These are phyloP conservation scores for Episyrphus balteatus DNA, from an alignment of 1,140 invertebrate genomes.

Conservation along the genomic window DNA sequence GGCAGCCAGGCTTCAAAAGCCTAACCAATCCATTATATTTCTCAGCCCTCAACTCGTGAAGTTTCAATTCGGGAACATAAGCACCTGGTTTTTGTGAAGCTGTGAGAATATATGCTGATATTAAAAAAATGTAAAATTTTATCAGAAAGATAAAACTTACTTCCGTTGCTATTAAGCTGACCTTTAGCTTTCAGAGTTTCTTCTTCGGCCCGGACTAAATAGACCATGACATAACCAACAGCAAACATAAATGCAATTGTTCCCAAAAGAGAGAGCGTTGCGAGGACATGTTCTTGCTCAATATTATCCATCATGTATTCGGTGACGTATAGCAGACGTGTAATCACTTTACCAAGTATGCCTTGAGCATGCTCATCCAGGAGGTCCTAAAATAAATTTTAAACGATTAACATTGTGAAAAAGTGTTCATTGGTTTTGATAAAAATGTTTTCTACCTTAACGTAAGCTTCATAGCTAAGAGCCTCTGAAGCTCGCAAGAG, in stretches of 20 bases:
- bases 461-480: conserved; percentile 57
- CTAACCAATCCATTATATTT: conserved; percentile 92
- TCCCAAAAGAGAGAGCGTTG: conserved; percentile 67
- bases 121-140: not conserved
- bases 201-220: conserved; percentile 75
- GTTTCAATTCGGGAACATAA: conserved; percentile 47
- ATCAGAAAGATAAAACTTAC: conserved; percentile 8
- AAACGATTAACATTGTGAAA: not conserved
- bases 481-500: conserved; percentile 60
- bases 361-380: conserved; percentile 64
- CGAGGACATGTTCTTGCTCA: conserved; percentile 69
- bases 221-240: conserved; percentile 79
- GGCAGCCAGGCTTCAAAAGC: conserved; percentile 86
- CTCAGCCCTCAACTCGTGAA: conserved; percentile 89
- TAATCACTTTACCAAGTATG: conserved; percentile 57
- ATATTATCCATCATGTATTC: conserved; percentile 65
- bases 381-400: conserved; percentile 45
- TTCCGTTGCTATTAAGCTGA: conserved; percentile 33
- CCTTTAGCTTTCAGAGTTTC: conserved; percentile 54
- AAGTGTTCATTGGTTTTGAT: not conserved
- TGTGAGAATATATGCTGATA: not conserved
- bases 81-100: conserved; percentile 9
- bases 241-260: conserved; percentile 70
- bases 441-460: conserved; percentile 39
- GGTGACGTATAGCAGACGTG: conserved; percentile 53